Conservation (phyloP, 2,113 vertebrate species). For the Perccottus glenii region DNA sequence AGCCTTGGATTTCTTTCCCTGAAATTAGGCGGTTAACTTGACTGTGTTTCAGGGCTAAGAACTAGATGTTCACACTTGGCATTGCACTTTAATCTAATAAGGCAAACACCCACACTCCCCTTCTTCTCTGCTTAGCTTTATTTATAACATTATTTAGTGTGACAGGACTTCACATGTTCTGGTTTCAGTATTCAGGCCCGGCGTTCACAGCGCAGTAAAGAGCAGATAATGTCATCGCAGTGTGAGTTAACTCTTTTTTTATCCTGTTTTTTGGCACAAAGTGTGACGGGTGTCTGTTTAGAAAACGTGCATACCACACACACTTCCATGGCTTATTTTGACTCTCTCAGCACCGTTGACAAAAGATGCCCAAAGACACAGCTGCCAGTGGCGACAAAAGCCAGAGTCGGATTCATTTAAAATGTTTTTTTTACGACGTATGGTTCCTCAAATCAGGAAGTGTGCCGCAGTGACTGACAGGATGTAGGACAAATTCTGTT, state of each 20-base stretch:
- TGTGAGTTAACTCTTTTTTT: slow-evolving; percentile 64
- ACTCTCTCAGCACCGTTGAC: slow-evolving; percentile 45
- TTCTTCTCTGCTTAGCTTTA: slow-evolving; percentile 22
- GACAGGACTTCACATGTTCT: slow-evolving; percentile 57
- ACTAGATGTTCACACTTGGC: slow-evolving; percentile 25
- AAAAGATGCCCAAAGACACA: slow-evolving; percentile 38
- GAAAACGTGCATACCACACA: slow-evolving; percentile 38
- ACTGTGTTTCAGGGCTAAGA: slow-evolving; percentile 9
- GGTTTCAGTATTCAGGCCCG: slow-evolving; percentile 52
- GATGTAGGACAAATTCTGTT: slow-evolving; percentile 53
- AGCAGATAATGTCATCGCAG: slow-evolving; percentile 67
- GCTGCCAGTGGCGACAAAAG: slow-evolving; percentile 42
- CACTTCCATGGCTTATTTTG: slow-evolving; percentile 34
- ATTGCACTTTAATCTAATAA: slow-evolving; percentile 37
- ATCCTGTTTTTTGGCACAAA: slow-evolving; percentile 67
- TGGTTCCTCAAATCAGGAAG: slow-evolving; percentile 66
- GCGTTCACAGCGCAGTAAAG: slow-evolving; percentile 60
- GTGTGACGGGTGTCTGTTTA: slow-evolving; percentile 70
- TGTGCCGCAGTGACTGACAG: slow-evolving; percentile 65
- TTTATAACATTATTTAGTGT: slow-evolving; percentile 39
- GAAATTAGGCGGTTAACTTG: not conserved
- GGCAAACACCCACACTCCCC: slow-evolving; percentile 33
- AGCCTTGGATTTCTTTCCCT: slow-evolving; percentile 5
- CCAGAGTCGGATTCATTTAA: slow-evolving; percentile 23
- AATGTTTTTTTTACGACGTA: slow-evolving; percentile 44